Evolutionary conservation across 2,888 invertebrate genomes (phyloP), one percentile per base, ranked within the genome.

Genomic region (Incurvaria masculella): DNA sequence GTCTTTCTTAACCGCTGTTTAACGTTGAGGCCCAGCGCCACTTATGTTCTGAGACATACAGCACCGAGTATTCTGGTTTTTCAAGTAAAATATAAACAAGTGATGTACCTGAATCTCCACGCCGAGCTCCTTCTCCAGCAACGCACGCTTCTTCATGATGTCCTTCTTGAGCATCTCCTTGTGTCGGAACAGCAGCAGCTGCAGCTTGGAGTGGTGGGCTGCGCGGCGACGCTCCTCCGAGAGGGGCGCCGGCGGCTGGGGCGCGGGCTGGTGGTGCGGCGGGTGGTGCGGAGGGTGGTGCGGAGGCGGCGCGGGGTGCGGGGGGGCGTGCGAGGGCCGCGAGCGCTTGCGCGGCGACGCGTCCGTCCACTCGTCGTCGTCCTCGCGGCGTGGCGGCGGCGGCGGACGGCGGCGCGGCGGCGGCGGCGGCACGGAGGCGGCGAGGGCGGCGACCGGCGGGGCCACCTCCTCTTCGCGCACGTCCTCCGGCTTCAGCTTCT

Each of bases 161-260:
- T 95, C 95, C 63, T 93, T 95, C 68, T 95, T 95, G 44, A 97
- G 83, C 57, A 89, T 78, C 66, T 96, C 96, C 64, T 95, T 96
- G 60, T 96, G 95, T 58, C 91, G 86, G 66, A 89, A 88, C 19
- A 94, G 80, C 38, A 89, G 78, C 63, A 89, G 86, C 64, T 90
- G 87, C 53, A 90, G 81, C 56, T 82, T 81, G 11, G 80, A 82
- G 64, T 70, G 80, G 56, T 68, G 82, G 60, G 78, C 78, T 56
- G 74, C 81, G 62, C 69, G 81, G 56, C 71, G 82, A 51, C 73
- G 83, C 52, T 70, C 79, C 57, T 81, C 84, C 49, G 66, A 81
- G 46, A 58, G 61, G 52, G 57, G 63, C 10, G 65, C 53, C 16
- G 55, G 54, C 19, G 57, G 61, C 21, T 48, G 70, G 8, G 61